Percentiles rank a stretch among this genome's conserved stretches.
These are phyloP conservation scores for Piprites chloris DNA, from an alignment of 2,113 vertebrate species.

Conservation along the genomic window DNA sequence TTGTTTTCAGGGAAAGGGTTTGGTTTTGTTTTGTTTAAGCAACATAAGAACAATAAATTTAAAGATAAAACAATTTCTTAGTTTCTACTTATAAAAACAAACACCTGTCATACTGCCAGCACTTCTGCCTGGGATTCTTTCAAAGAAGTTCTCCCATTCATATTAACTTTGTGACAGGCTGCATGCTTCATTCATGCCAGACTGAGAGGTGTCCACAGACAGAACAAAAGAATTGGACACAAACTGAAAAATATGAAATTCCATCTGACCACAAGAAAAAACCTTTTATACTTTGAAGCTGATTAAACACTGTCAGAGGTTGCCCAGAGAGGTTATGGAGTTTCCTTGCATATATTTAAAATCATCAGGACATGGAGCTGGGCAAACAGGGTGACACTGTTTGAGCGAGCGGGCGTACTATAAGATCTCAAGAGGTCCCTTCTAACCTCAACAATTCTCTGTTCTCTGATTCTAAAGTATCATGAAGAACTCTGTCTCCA, in stretches of 20 bases:
- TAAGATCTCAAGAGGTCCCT: not conserved
- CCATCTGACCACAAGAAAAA: not conserved
- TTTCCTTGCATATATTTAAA: not conserved
- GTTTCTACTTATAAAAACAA: not conserved
- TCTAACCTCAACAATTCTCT: not conserved
- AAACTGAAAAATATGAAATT: not conserved
- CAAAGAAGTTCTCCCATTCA: not conserved
- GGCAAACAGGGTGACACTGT: not conserved
- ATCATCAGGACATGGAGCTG: not conserved
- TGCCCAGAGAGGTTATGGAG: not conserved
- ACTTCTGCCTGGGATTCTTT: not conserved
- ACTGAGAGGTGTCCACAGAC: not conserved
- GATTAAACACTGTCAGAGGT: not conserved
- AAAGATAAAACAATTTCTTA: not conserved
- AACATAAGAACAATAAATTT: not conserved
- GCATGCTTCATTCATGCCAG: not conserved
- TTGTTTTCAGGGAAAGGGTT: fast-evolving
- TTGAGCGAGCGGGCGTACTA: not conserved
- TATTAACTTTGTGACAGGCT: not conserved
- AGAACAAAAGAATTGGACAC: not conserved
- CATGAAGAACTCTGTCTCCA: not conserved
- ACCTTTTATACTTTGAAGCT: fast-evolving
- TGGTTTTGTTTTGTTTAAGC: not conserved
- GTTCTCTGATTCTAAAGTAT: not conserved
- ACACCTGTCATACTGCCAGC: fast-evolving